Percentiles rank a stretch among this genome's conserved stretches.
These are phyloP conservation scores for Scomber scombrus DNA, from an alignment of 2,113 vertebrate genomes.

Conservation along the genomic window DNA sequence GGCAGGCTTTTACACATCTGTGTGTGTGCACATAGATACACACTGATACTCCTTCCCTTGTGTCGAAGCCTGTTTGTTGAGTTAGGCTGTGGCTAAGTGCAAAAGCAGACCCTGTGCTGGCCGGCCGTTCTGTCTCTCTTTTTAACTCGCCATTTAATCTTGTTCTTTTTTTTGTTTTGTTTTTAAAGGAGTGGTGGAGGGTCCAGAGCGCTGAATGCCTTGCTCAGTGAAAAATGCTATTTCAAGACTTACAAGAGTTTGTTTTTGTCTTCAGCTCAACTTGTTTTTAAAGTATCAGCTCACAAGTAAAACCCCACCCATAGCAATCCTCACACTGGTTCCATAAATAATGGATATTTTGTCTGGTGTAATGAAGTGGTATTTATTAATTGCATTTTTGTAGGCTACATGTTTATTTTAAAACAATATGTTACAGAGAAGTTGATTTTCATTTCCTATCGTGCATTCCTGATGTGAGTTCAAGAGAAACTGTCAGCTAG, in stretches of 20 bases:
- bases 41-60: conserved; percentile 5
- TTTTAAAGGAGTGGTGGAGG: conserved; percentile 26
- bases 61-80: conserved; percentile 73
- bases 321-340: conserved; percentile 42
- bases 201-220: conserved; percentile 34
- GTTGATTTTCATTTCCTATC: not conserved
- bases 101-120: conserved; percentile 69
- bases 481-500: conserved; percentile 17
- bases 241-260: conserved; percentile 64
- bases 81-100: conserved; percentile 69
- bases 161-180: conserved; percentile 37
- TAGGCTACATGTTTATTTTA: conserved; percentile 52
- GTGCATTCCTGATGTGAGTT: conserved; percentile 51
- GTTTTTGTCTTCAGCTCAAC: conserved; percentile 63
- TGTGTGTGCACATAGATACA: conserved; percentile 23
- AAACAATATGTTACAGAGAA: conserved; percentile 37
- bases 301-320: conserved; percentile 54
- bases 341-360: conserved; percentile 68
- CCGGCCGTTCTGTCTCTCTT: conserved; percentile 47
- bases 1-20: conserved; percentile 27
- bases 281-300: conserved; percentile 68
- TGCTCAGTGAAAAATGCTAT: conserved; percentile 65
- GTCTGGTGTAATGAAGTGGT: conserved; percentile 40
- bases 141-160: conserved; percentile 61
- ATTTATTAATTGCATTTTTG: conserved; percentile 65